Percentiles rank a stretch among this genome's conserved stretches.
phyloP scores from a whole-genome alignment of 2,797 vertebrate species.

The Streptopelia turtur region DNA sequence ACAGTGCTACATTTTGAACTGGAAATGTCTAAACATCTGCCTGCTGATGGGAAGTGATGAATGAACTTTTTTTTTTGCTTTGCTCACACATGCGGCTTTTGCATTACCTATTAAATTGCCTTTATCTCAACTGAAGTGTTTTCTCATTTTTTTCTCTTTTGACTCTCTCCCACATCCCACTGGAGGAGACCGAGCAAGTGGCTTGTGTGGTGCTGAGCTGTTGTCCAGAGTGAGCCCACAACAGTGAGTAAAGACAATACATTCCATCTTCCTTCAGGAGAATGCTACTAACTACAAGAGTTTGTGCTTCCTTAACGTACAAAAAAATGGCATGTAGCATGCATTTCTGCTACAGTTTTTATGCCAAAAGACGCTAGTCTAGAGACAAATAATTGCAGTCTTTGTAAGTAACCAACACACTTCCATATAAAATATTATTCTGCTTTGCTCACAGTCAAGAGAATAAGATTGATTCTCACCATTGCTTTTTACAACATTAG shows the following conservation, averaged over 20 bases:
- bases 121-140: not conserved
- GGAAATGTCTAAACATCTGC: not conserved
- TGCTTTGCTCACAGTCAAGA: not conserved
- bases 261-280: not conserved
- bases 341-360: not conserved
- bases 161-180: not conserved
- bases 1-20: not conserved
- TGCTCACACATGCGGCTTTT: fast-evolving
- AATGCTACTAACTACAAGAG: not conserved
- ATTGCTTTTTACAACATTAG: slow-evolving; percentile 82
- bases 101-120: not conserved
- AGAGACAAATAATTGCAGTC: not conserved
- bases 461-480: slow-evolving; percentile 73
- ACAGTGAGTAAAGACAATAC: not conserved
- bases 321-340: not conserved
- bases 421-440: not conserved
- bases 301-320: not conserved
- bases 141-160: not conserved
- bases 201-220: not conserved
- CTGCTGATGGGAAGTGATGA: not conserved
- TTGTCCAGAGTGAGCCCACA: not conserved
- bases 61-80: not conserved
- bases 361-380: not conserved
- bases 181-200: not conserved
- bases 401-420: not conserved